Conservation (phyloP, 2,888 invertebrate species). For the Lochmaea capreae region DNA sequence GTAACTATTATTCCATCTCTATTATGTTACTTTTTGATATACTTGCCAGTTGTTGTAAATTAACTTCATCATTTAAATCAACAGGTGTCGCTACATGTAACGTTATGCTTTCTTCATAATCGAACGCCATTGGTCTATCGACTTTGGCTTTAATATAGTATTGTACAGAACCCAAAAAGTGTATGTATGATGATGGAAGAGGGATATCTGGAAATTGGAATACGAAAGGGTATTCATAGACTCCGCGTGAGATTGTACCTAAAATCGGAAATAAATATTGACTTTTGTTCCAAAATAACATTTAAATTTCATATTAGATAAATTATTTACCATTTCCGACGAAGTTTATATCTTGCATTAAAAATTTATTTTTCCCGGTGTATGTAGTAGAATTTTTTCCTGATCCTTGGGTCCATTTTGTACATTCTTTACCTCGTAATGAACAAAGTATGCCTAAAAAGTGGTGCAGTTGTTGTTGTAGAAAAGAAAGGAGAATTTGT, state of each 20-base stretch:
- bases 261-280: not conserved
- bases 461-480: too few species aligned
- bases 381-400: constrained; percentile 1
- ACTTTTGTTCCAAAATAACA: too few species aligned
- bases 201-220: constrained; percentile 13
- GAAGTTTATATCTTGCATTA: not conserved
- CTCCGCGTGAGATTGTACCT: constrained; percentile 4
- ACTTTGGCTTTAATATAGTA: constrained; percentile 14
- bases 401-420: constrained; percentile 2
- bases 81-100: not conserved
- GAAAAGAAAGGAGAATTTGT: too few species aligned
- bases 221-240: constrained; percentile 16
- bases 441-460: constrained; percentile 17
- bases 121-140: constrained; percentile 5
- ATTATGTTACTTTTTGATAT: not conserved
- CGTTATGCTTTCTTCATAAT: constrained; percentile 1
- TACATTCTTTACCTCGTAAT: constrained; percentile 12
- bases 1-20: too few species aligned
- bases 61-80: not conserved
- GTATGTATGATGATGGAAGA: constrained; percentile 8
- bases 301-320: too few species aligned
- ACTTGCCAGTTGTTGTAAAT: not conserved
- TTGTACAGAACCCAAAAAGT: not conserved
- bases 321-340: not conserved
- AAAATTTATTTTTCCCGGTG: not conserved